A percentile compares a stretch with the other conserved stretches of the same genome.
Evolutionary conservation across 2,797 vertebrate genomes (phyloP).

Genomic region (Acridotheres tristis): DNA sequence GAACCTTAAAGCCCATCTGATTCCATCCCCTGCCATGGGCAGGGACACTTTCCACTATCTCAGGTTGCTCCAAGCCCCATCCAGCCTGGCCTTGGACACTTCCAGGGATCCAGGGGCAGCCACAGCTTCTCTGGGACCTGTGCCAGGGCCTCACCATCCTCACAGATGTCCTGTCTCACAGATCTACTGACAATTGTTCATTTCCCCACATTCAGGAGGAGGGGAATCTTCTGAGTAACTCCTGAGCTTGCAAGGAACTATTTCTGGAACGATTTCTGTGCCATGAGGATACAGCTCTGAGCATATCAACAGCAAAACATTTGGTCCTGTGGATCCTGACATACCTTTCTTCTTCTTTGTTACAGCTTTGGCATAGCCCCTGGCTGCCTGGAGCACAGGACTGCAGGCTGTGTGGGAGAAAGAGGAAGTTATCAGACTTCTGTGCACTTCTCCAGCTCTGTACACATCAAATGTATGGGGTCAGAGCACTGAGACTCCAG

Average conservation of each 20-base stretch:
- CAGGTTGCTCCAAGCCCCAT: fast-evolving
- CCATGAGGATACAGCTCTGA: background rate
- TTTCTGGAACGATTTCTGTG: background rate
- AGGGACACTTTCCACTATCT: fast-evolving
- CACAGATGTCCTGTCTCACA: background rate
- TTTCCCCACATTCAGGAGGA: background rate
- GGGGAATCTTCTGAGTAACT: background rate
- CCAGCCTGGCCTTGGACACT: background rate
- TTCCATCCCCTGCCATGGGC: fast-evolving
- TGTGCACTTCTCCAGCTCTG: background rate
- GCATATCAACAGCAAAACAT: background rate
- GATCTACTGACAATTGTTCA: background rate
- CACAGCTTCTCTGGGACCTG: background rate
- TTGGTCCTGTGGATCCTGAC: background rate
- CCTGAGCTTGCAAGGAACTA: background rate
- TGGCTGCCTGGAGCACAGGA: constrained; percentile 69
- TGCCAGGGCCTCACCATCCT: background rate
- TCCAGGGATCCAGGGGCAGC: background rate
- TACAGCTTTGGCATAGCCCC: constrained; percentile 77
- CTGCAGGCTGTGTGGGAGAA: constrained; percentile 60
- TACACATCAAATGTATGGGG: fast-evolving
- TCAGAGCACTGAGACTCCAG: background rate
- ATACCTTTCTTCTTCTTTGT: constrained; percentile 77
- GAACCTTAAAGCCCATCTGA: background rate
- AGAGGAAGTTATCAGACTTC: background rate